Base-by-base conservation (phyloP, 2,888 invertebrate species). In the Tachystola acroxantha region DNA sequence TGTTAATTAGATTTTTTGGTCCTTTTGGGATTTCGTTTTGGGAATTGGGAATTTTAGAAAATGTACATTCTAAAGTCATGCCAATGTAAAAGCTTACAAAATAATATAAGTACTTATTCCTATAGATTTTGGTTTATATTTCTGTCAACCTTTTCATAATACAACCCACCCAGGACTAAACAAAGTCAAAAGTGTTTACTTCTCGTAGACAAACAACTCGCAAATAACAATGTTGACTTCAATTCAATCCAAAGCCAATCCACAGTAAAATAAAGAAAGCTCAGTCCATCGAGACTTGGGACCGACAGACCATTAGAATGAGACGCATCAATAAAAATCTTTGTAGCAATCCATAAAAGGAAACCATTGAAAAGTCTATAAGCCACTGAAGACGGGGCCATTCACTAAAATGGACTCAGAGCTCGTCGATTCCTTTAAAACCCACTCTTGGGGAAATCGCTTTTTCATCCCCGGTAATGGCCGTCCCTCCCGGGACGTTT, bases 401-500 rank as follows among this genome's bases (percentile, higher is more conserved):
- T 66, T 65, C 64, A 64, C 62, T 65, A 57, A 73, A 78, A 73
- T 64, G 58, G 62, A 62, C 69, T 62, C 59, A 73, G 52, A 60
- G 61, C 59, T 62, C 61, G 66, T 64, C 74, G 70, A 77, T 80
- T 77, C 71, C 72, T 78, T 81, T 79, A 78, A 80, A 74, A 68
- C 58, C 66, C 55, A 62, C 64, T 72, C 64, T 65, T 57, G 68
- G 71, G 68, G 73, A 80, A 85, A 84, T 81, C 78, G 81, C 79
- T 81, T 82, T 82, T 84, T 84, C 82, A 84, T 82, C 74, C 77
- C 62, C 59, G 62, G 71, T 81, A 81, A 84, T 78, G 77, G 73
- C 59, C 64, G 60, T 67, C 66, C 69, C 67, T 71, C 66, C 66
- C 66, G 76, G 70, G 71, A 81, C 77, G 65, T 82, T 84, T 84